Conservation (phyloP, 2,797 vertebrate species). For the Sorex maritimensis region DNA sequence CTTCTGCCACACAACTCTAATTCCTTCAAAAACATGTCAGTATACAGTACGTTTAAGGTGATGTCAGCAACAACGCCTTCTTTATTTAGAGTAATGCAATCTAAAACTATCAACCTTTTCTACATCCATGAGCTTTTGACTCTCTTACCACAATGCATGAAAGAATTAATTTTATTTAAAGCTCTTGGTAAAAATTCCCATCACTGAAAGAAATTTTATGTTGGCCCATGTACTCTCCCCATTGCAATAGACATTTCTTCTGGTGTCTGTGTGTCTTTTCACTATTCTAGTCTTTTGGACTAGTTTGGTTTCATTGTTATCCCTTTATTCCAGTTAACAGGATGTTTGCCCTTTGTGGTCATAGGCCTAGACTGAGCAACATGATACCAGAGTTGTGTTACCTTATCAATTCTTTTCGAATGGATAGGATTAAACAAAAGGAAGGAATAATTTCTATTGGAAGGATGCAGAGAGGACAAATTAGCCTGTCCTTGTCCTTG, state of each 20-base stretch:
- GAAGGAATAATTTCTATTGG: conserved; percentile 37
- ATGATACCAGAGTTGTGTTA: not conserved
- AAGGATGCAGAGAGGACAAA: not conserved
- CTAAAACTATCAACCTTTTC: conserved; percentile 79
- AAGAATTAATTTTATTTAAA: conserved; percentile 74
- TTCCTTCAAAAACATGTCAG: conserved; percentile 85
- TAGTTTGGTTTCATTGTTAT: conserved; percentile 64
- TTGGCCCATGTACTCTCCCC: conserved; percentile 35
- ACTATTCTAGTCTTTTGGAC: conserved; percentile 22
- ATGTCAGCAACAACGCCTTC: conserved; percentile 86
- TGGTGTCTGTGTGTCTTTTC: not conserved
- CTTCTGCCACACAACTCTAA: conserved; percentile 78
- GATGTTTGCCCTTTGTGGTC: not conserved
- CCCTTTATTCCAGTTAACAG: conserved; percentile 50
- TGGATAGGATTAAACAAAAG: not conserved
- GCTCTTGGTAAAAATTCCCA: conserved; percentile 67
- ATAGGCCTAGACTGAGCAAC: conserved; percentile 5
- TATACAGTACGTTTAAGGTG: conserved; percentile 83
- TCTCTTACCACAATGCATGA: conserved; percentile 61
- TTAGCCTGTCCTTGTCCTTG: not conserved
- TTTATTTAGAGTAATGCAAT: conserved; percentile 87
- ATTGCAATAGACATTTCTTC: conserved; percentile 29
- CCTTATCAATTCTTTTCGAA: not conserved
- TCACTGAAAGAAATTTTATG: conserved; percentile 56
- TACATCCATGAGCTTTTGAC: conserved; percentile 78